Evolutionary conservation across 2,797 vertebrate species (phyloP).

Genomic region (Poeciliopsis presidionis): DNA sequence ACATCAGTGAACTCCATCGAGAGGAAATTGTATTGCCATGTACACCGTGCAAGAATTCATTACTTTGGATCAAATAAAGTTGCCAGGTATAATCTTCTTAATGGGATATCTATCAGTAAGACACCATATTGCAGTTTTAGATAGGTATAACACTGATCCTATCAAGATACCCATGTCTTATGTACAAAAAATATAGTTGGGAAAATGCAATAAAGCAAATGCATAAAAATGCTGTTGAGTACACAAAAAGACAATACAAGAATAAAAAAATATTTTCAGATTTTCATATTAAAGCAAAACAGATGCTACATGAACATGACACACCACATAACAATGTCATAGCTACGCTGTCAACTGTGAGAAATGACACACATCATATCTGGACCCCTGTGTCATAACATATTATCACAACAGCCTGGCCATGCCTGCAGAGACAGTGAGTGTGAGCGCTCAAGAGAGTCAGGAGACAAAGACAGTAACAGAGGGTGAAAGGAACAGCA

Average conservation of each 20-base stretch:
- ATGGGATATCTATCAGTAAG: constrained; percentile 66
- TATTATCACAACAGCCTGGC: constrained; percentile 68
- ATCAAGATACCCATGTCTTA: constrained; percentile 40
- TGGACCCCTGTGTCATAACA: constrained; percentile 66
- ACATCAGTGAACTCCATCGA: constrained; percentile 66
- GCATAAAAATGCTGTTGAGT: constrained; percentile 22
- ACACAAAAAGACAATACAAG: neutral
- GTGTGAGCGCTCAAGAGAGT: constrained; percentile 29
- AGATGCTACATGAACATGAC: constrained; percentile 42
- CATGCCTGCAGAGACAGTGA: constrained; percentile 42
- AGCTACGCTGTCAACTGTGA: constrained; percentile 58
- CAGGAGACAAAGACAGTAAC: constrained; percentile 53
- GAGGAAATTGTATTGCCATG: constrained; percentile 63
- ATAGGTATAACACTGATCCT: constrained; percentile 44
- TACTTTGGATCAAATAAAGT: constrained; percentile 68
- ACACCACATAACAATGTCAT: constrained; percentile 61
- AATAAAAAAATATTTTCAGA: constrained; percentile 6
- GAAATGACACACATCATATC: constrained; percentile 72
- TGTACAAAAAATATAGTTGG: constrained; percentile 33
- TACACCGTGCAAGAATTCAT: constrained; percentile 62
- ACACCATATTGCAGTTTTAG: constrained; percentile 46
- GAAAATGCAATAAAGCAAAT: constrained; percentile 22
- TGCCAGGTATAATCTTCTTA: constrained; percentile 69
- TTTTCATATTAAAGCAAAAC: constrained; percentile 39
- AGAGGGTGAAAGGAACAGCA: constrained; percentile 63